Evolutionary conservation across 2,888 invertebrate genomes (phyloP).

Genomic region (Muscina levida): DNA sequence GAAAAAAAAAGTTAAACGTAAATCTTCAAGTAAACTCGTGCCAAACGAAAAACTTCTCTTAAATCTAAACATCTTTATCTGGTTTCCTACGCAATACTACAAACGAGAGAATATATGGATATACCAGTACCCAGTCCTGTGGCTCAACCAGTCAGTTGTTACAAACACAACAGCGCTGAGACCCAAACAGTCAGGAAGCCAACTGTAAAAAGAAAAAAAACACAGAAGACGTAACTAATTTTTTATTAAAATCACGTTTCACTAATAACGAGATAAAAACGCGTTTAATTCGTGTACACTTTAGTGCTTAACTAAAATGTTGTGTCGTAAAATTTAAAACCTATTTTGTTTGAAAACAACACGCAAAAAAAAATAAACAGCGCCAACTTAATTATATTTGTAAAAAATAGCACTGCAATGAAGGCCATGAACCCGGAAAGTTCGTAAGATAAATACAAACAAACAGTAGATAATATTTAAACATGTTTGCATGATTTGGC

Average conservation of each 20-base stretch:
- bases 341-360: constrained; percentile 35
- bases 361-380: background rate
- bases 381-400: too few relatives aligned
- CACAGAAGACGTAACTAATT: constrained; percentile 25
- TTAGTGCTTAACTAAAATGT: constrained; percentile 61
- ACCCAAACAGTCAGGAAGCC: too few relatives aligned
- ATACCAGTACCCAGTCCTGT: background rate
- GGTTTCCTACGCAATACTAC: background rate
- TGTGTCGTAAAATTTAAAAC: constrained; percentile 60
- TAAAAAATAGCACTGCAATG: too few relatives aligned
- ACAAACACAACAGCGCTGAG: background rate
- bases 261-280: constrained; percentile 65
- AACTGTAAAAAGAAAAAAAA: background rate
- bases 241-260: constrained; percentile 59
- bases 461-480: background rate
- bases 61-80: constrained; percentile 2
- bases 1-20: constrained; percentile 23
- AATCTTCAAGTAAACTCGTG: constrained; percentile 4
- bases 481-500: background rate
- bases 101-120: constrained; percentile 25
- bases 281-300: constrained; percentile 62
- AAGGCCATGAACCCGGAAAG: constrained; percentile 5
- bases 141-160: background rate
- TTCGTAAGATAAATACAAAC: constrained; percentile 31
- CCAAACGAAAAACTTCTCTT: background rate